Conservation (phyloP, 2,113 vertebrate species). For the Gadus chalcogrammus region DNA sequence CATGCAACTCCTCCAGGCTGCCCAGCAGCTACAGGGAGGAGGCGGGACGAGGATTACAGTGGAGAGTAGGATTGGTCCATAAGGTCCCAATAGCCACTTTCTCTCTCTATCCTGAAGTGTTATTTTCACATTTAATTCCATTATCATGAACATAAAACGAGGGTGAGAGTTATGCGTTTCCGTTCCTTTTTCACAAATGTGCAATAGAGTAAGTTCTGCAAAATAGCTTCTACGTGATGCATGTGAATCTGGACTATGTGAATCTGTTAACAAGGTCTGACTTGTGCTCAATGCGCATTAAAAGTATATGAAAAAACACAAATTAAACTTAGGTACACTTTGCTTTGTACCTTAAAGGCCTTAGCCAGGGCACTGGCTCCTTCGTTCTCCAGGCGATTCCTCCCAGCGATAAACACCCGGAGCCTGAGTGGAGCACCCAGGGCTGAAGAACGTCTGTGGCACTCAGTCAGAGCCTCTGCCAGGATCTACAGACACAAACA, state of each 20-base stretch:
- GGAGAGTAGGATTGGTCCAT: not conserved
- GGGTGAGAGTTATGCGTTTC: too few relatives aligned
- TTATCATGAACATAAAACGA: too few relatives aligned
- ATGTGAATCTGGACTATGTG: too few relatives aligned
- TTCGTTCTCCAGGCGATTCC: slow-evolving; percentile 95
- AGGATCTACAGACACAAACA: slow-evolving; percentile 76
- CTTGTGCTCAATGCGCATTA: too few relatives aligned
- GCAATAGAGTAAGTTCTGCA: too few relatives aligned
- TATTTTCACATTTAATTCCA: too few relatives aligned
- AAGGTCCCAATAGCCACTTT: not conserved
- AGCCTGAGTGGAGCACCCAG: slow-evolving; percentile 80
- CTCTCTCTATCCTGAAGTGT: too few relatives aligned
- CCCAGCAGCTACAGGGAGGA: slow-evolving; percentile 78
- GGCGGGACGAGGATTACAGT: not conserved
- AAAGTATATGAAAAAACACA: too few relatives aligned
- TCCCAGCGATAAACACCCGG: slow-evolving; percentile 89
- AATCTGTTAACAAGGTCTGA: too few relatives aligned
- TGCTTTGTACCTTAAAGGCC: slow-evolving; percentile 81
- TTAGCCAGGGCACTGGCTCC: slow-evolving; percentile 89
- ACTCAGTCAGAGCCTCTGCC: slow-evolving; percentile 83
- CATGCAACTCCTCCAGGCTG: slow-evolving; percentile 92
- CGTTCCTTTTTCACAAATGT: too few relatives aligned
- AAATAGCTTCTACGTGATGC: too few relatives aligned
- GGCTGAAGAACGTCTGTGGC: slow-evolving; percentile 80
- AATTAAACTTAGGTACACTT: too few relatives aligned